Evolutionary conservation across 2,888 invertebrate species (phyloP), one percentile per base, ranked within the genome.

Genomic region (Abscondita cerata): DNA sequence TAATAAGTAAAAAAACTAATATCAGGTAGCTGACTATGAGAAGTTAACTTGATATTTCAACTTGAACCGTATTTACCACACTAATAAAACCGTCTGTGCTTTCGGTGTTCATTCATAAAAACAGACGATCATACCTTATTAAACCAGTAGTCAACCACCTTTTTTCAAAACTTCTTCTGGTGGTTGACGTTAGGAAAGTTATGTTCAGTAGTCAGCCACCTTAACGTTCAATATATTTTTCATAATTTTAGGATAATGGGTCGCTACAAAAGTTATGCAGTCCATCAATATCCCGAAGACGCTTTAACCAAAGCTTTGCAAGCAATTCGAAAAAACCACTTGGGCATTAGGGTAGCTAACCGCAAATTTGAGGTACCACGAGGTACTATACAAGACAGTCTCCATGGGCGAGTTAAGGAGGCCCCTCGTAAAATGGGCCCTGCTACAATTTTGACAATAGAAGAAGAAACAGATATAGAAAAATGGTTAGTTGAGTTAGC

Each of bases 401-500:
- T 50, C 25, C 48, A 62, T 50, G 56, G 52, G 11, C 48, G 53
- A 55, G 66, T 63, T 48, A 57, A 66, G 20, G 70, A 71, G 59
- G 64, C 47, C 52, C 40, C 70, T 12, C 65, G 69, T 52, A 65
- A 62, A 56, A 62, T 40, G 44, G 69, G 70, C 19, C 70, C 67
- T 52, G 66, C 67, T 36, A 68, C 69, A 36, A 54, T 60, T n/a
- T 53, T 70, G 40, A 66, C 66, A 31, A 16, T 50, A 16, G 58
- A 63, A 9, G 67, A 65, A 12, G 71, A 71, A 66, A 70, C 68
- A 54, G 58, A 65, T 41, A 41, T 71, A 25, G 64, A 59, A 18
- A 57, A 70, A 46, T 72, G 72, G 71, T 64, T 71, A 51, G 25
- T 69, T 36, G 63, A 68, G 18, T 69, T 70, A 38, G 48, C 70